Conservation (phyloP, 37 sponge, comb jelly and placozoan species). For the Eunapius fragilis region DNA sequence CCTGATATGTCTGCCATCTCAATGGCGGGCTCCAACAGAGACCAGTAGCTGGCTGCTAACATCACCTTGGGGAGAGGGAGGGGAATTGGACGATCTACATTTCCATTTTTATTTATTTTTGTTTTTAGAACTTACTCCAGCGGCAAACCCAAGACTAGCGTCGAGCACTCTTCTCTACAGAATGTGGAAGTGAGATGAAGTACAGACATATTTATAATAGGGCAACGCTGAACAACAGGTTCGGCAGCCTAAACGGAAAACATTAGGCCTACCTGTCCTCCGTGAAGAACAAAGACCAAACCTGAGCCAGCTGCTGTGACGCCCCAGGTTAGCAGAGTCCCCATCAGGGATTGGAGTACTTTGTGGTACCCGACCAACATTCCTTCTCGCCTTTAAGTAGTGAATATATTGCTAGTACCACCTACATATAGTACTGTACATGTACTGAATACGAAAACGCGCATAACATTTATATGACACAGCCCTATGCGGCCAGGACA, state of each 20-base stretch:
- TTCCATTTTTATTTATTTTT: no score
- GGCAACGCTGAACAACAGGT: background rate
- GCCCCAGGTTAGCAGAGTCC: conserved; percentile 95
- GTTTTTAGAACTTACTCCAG: conserved; percentile 73
- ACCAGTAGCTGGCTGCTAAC: conserved; percentile 98
- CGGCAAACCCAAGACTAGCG: conserved; percentile 91
- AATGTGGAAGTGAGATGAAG: background rate
- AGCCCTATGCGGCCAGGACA: no score
- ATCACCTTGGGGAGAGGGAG: conserved; percentile 79
- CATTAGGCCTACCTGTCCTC: conserved; percentile 76
- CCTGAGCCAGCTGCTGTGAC: conserved; percentile 92
- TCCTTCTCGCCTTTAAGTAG: background rate
- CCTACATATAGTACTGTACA: background rate
- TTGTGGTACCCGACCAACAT: conserved; percentile 52
- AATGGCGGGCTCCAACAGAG: conserved; percentile 91
- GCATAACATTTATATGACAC: background rate
- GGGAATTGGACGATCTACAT: no score
- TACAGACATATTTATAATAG: background rate
- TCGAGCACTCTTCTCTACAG: conserved; percentile 78
- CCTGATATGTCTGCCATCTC: conserved; percentile 83
- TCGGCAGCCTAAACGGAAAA: no score
- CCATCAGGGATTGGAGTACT: conserved; percentile 76
- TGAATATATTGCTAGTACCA: background rate
- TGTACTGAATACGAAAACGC: background rate
- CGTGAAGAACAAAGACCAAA: conserved; percentile 82